Evolutionary conservation across 2,113 vertebrate species (phyloP), one percentile per base, ranked within the genome.

Genomic region (Merops nubicus): DNA sequence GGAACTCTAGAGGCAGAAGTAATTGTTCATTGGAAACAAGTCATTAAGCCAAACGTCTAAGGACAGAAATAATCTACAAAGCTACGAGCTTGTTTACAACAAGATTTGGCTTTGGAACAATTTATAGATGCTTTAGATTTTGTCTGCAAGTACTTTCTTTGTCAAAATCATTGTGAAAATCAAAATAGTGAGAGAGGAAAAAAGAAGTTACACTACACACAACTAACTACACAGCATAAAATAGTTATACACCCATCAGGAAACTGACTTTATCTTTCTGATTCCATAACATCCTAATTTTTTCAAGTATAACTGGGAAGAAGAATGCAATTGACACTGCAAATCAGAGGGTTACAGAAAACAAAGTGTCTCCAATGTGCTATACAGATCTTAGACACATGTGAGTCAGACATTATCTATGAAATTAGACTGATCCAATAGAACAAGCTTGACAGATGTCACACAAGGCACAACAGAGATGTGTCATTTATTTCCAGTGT

Each of bases 61-160:
- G 87, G 81, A 96, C 88, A 93, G 57, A 95, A 96, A 96, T 80
- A 91, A 96, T 86, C 88, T 91, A 43, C 84, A 80, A 94, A 93
- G 75, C 84, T 94, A 95, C 23, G 63, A 91, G 73, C 78, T 97
- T 88, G 4, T 97, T 97, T 97, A 95, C 96, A 97, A 90, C 20
- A 93, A 79, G 78, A 97, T 96, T 94, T 97, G 90, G 93, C 88
- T 97, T 89, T 88, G 85, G 72, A 97, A 93, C 80, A 94, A 92
- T 97, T 97, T 96, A 85, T 92, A 93, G 78, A 92, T 82, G 92
- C 91, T 96, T 93, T 25, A 85, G 83, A n/a, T 86, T 77, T 88
- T 96, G 84, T 81, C 97, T 95, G 83, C 96, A 98, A 98, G 98
- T 97, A 97, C 90, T 95, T 93, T 88, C 86, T 93, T 93, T 91